Evolutionary conservation across 2,113 vertebrate species (phyloP).

Genomic region (Eclectus roratus): DNA sequence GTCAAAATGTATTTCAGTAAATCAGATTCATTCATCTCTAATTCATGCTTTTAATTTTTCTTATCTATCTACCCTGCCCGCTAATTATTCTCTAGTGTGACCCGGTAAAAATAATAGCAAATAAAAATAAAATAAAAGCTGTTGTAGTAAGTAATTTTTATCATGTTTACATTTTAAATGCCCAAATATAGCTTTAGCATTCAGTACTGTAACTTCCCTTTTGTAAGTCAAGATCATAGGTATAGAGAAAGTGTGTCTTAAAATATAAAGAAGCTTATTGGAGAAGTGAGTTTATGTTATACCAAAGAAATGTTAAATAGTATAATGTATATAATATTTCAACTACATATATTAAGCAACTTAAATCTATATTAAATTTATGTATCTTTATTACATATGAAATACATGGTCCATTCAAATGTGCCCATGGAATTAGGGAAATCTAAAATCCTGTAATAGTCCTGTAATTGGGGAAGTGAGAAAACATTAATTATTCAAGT

Average conservation of each 20-base stretch:
- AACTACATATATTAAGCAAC: neutral
- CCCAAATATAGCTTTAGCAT: neutral
- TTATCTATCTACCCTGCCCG: neutral
- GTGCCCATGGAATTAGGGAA: neutral
- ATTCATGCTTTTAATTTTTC: slow-evolving; percentile 51
- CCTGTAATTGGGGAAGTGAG: neutral
- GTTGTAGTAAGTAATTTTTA: neutral
- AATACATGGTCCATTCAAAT: neutral
- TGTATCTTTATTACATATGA: neutral
- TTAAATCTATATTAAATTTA: neutral
- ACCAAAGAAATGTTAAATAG: neutral
- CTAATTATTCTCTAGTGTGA: neutral
- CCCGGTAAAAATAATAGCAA: neutral
- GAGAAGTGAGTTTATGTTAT: neutral
- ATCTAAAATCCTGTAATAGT: neutral
- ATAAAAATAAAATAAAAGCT: neutral
- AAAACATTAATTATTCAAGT: neutral
- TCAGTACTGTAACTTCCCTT: neutral
- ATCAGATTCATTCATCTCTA: slow-evolving; percentile 59
- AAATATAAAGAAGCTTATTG: neutral
- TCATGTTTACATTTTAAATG: neutral
- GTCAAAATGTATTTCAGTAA: slow-evolving; percentile 73
- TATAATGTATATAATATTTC: neutral
- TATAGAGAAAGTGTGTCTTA: neutral
- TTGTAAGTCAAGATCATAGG: neutral